A percentile compares a stretch with the other conserved stretches of the same genome.
Evolutionary conservation across 2,113 vertebrate genomes (phyloP).

Genomic region (Clarias batrachus): DNA sequence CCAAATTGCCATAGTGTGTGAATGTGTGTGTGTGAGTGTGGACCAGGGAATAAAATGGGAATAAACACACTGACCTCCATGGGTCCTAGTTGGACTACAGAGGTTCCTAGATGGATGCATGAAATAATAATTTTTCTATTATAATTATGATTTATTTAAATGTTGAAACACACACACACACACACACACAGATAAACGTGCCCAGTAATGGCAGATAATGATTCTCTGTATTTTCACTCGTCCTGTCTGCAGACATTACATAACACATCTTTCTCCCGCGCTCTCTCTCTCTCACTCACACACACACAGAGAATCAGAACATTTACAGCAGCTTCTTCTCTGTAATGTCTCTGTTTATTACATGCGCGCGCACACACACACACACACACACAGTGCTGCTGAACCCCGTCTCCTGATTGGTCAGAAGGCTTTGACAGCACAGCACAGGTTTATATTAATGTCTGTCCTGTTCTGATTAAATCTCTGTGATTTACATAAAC

Average conservation of each 20-base stretch:
- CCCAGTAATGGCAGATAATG: background rate
- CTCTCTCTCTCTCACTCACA: background rate
- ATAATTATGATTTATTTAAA: background rate
- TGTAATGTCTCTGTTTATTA: background rate
- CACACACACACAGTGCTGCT: background rate
- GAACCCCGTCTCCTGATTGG: background rate
- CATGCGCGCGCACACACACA: too few relatives aligned
- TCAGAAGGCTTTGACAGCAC: background rate
- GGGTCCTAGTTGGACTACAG: too few relatives aligned
- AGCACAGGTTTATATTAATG: background rate
- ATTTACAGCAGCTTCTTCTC: background rate
- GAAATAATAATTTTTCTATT: too few relatives aligned
- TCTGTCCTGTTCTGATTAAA: background rate
- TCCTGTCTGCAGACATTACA: constrained; percentile 1
- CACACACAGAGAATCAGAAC: background rate
- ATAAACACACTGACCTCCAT: too few relatives aligned
- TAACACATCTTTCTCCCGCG: background rate
- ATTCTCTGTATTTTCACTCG: background rate
- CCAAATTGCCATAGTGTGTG: too few relatives aligned
- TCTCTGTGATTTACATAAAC: background rate
- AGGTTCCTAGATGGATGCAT: background rate
- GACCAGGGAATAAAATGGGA: too few relatives aligned
- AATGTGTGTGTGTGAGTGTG: too few relatives aligned
- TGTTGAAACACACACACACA: background rate
- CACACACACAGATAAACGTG: background rate